Base-by-base conservation (phyloP, 2,113 vertebrate species). In the Proteles cristata region DNA sequence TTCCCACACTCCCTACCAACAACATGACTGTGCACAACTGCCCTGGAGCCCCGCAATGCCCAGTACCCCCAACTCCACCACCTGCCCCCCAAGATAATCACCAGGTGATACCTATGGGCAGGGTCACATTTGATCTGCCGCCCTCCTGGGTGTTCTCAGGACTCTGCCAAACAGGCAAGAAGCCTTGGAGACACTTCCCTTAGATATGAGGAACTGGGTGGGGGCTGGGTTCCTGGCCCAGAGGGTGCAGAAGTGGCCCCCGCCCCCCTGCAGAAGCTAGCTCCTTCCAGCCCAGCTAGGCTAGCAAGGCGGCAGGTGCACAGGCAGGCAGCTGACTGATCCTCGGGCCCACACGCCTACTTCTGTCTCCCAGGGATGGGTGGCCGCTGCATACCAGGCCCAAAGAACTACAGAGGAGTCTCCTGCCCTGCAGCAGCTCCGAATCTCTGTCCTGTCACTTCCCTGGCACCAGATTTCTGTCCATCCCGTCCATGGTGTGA, bases 131-230 rank as follows among this genome's bases (percentile, higher is more conserved):
- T 23, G 4, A 50, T 77, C 82, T 0, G 21, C 58, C 10, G 28
- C 48, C 53, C 71, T 58, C 76, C 89, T 28, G 50, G 33, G 31
- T 0, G 31, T 63, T 91, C 50, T 63, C 66, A 53, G 88, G 69
- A 90, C 84, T 92, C 88, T 1, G 2, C 16, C 48, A 81, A 53
- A 14, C 61, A 89, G 43, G 79, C 89, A 11, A 61, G 35, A 80
- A 83, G 80, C 82, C 43, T 80, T 81, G 85, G 84, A 94, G 96
- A 88, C 21, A 97, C 98, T 98, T 98, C 98, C 98, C 66, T 79
- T 63, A 92, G 71, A 85, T 90, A 96, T 95, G 97, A 98, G 98
- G 98, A 98, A 98, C 97, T 98, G 73, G 89, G 84, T 74, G 97
- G 94, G 94, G 98, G 97, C 65, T 80, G 98, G 93, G 97, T 19